These are phyloP conservation scores for Alca torda DNA, from an alignment of 2,797 vertebrate genomes.

Conservation along the genomic window DNA sequence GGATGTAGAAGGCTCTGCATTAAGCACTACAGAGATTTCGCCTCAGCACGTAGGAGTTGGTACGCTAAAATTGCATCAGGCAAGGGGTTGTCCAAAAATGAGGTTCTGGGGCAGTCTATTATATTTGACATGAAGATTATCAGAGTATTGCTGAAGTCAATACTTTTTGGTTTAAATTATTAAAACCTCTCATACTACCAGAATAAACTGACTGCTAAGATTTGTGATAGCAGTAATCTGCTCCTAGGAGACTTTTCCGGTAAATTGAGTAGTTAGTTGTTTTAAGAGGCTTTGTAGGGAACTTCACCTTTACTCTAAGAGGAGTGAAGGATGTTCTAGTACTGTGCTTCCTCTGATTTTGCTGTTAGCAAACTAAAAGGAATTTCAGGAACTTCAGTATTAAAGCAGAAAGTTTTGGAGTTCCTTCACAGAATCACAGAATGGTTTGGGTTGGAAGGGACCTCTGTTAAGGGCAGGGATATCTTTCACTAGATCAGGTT, in stretches of 20 bases:
- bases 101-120: neutral
- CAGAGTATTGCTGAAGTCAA: neutral
- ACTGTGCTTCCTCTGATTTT: neutral
- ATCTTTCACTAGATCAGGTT: neutral
- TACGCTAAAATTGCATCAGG: neutral
- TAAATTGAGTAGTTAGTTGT: neutral
- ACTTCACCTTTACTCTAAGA: neutral
- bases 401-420: neutral
- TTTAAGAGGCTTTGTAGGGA: neutral
- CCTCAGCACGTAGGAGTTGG: neutral
- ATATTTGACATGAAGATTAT: neutral
- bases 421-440: neutral
- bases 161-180: neutral
- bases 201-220: neutral
- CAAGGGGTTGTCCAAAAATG: neutral
- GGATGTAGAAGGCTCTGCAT: neutral
- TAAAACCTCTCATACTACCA: neutral
- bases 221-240: neutral
- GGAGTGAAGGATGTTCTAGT: neutral
- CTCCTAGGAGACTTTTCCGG: neutral
- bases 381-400: neutral
- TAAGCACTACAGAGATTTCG: fast-evolving
- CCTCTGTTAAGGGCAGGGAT: neutral
- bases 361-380: neutral
- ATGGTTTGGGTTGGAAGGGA: neutral